A percentile compares a stretch with the other conserved stretches of the same genome.
Evolutionary conservation across 1,140 invertebrate genomes (phyloP).

Genomic region (Drosophila dunni): DNA sequence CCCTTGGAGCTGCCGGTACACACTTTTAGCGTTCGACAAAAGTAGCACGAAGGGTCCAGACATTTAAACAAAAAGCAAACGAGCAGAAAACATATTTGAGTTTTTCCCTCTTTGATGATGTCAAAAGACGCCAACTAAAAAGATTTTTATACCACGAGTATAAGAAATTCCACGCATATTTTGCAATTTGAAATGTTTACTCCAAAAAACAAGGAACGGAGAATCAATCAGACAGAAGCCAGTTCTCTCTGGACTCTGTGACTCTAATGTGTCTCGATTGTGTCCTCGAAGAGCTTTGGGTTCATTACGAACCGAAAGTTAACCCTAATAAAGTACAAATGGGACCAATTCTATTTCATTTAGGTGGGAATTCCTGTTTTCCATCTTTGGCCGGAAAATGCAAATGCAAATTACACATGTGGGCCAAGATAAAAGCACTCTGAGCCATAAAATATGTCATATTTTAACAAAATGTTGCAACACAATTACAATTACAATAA

Average conservation of each 20-base stretch:
- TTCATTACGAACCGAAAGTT: constrained; percentile 26
- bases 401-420: constrained; percentile 52
- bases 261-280: constrained; percentile 21
- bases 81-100: constrained; percentile 50
- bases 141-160: constrained; percentile 61
- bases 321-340: constrained; percentile 83
- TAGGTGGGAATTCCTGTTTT: constrained; percentile 6
- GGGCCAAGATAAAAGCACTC: constrained; percentile 67
- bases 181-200: constrained; percentile 60
- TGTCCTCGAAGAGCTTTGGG: not conserved
- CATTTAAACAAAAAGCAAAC: constrained; percentile 41
- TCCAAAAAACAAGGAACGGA: constrained; percentile 17
- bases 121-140: constrained; percentile 39
- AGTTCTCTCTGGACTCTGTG: not conserved
- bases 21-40: constrained; percentile 58
- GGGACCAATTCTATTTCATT: constrained; percentile 79
- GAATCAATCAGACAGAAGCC: constrained; percentile 44
- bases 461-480: constrained; percentile 80
- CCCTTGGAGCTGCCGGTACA: constrained; percentile 5
- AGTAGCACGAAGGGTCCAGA: constrained; percentile 44
- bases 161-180: constrained; percentile 75
- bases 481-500: constrained; percentile 83
- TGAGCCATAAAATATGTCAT: constrained; percentile 84
- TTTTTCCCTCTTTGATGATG: constrained; percentile 25
- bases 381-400: constrained; percentile 51